Conservation (phyloP, 2,888 invertebrate genomes). For the Melieria crassipennis region DNA sequence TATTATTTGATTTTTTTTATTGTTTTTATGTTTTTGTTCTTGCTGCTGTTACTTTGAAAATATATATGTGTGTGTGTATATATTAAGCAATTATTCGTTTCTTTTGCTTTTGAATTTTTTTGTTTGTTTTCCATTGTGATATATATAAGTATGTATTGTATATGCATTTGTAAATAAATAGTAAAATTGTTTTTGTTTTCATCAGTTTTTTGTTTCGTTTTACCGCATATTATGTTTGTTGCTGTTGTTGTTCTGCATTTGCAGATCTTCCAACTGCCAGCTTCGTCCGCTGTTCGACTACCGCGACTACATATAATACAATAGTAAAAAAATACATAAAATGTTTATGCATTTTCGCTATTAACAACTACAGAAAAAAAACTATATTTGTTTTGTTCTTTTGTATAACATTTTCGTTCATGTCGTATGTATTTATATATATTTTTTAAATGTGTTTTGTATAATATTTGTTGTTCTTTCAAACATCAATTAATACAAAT, state of each 20-base stretch:
- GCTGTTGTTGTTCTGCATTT: too few relatives aligned
- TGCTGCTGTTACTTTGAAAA: background rate
- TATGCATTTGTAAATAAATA: too few relatives aligned
- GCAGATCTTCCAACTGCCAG: too few relatives aligned
- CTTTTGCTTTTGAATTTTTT: slow-evolving; percentile 14
- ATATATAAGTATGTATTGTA: too few relatives aligned
- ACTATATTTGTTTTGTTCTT: background rate
- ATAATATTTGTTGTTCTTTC: background rate
- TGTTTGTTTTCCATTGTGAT: slow-evolving; percentile 10
- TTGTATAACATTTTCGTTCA: background rate
- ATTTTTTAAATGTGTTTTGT: background rate
- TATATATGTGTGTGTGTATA: background rate
- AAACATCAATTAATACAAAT: background rate
- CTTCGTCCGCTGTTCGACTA: too few relatives aligned
- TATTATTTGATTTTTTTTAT: slow-evolving; percentile 2
- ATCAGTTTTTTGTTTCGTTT: too few relatives aligned
- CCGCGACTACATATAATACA: slow-evolving; percentile 16
- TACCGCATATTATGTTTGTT: too few relatives aligned
- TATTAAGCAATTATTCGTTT: slow-evolving; percentile 24
- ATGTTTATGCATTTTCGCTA: slow-evolving; percentile 1
- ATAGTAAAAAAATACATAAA: slow-evolving; percentile 21
- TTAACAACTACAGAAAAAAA: background rate
- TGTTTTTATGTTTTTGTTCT: background rate
- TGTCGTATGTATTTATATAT: background rate
- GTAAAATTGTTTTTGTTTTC: too few relatives aligned